phyloP scores from a whole-genome alignment of 2,888 invertebrate species.

The Calliscelio sp. region DNA sequence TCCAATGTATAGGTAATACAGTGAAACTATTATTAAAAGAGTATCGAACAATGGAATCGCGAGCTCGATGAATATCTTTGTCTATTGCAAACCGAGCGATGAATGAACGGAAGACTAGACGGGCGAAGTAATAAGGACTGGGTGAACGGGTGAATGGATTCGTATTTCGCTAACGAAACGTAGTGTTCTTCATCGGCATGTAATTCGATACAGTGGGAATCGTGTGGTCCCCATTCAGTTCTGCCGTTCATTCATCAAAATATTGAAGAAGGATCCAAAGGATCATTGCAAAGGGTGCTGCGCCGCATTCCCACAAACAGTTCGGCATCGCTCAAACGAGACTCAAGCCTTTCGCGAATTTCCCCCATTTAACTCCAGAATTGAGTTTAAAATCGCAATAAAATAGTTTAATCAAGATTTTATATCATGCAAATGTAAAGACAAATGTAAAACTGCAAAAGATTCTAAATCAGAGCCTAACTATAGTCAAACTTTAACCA shows the following conservation, averaged over 20 bases:
- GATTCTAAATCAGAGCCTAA: no score
- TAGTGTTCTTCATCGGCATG: conserved; percentile 80
- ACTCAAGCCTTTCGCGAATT: conserved; percentile 37
- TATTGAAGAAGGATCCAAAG: conserved; percentile 80
- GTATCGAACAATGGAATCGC: conserved; percentile 36
- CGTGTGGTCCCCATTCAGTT: conserved; percentile 80
- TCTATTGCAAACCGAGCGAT: conserved; percentile 44
- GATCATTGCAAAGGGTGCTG: conserved; percentile 79
- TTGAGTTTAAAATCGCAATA: background rate
- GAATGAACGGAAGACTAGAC: conserved; percentile 69
- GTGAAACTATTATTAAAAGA: conserved; percentile 48
- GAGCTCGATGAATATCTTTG: conserved; percentile 40
- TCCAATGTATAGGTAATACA: background rate
- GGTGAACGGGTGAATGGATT: conserved; percentile 82
- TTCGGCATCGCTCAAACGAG: conserved; percentile 64
- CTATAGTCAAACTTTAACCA: no score
- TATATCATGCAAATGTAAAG: no score
- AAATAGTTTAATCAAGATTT: no score
- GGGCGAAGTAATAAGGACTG: conserved; percentile 71
- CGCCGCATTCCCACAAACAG: conserved; percentile 47
- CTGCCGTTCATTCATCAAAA: conserved; percentile 76
- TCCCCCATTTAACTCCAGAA: no score
- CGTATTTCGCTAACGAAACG: conserved; percentile 78
- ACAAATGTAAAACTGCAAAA: no score
- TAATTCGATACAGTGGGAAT: conserved; percentile 86